Conservation (phyloP, 2,797 vertebrate species). For the Sardinella longiceps region DNA sequence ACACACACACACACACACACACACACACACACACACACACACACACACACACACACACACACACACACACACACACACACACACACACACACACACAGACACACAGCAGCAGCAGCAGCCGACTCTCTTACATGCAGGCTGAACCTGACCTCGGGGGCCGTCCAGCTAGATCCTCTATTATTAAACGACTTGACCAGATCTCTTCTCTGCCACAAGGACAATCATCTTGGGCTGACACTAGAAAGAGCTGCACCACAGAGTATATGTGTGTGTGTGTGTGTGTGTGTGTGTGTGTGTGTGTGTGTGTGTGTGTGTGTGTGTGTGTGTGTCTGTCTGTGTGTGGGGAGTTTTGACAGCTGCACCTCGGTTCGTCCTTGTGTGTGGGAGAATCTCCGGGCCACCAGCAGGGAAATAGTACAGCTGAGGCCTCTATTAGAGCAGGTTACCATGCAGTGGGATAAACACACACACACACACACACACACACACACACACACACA, state of each 20-base stretch:
- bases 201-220: not conserved
- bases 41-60: not conserved
- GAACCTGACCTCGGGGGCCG: not conserved
- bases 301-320: constrained; percentile 30
- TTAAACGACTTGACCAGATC: constrained; percentile 28
- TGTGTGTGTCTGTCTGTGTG: not conserved
- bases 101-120: not conserved
- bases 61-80: not conserved
- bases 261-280: not conserved
- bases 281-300: not conserved
- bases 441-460: not conserved
- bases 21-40: not conserved
- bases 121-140: not conserved
- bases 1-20: not conserved
- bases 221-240: constrained; percentile 2
- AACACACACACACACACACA: constrained; percentile 9
- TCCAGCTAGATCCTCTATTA: constrained; percentile 14
- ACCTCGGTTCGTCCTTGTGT: not conserved
- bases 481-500: not conserved
- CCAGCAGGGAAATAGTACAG: not conserved
- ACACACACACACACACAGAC: not conserved
- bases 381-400: not conserved
- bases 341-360: constrained; percentile 10
- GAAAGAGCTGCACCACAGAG: not conserved
- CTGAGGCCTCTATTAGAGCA: not conserved